These are phyloP conservation scores for Marcusenius ussheri DNA, from an alignment of 2,113 vertebrate species.

Conservation along the genomic window DNA sequence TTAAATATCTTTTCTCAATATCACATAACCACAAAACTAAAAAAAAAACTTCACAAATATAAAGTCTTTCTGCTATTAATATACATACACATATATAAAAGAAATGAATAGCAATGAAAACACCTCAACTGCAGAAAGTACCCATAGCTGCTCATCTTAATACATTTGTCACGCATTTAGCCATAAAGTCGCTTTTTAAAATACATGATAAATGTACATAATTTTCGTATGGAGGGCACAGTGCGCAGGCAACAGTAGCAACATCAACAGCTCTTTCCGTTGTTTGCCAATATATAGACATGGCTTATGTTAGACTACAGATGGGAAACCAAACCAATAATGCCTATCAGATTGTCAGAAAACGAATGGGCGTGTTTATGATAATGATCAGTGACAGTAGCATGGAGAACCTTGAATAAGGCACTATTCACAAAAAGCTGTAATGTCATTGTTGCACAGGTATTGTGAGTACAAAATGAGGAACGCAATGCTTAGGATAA, in stretches of 20 bases:
- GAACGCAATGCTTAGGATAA: not conserved
- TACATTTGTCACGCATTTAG: constrained; percentile 24
- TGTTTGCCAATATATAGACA: not conserved
- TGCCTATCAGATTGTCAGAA: not conserved
- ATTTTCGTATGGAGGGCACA: constrained; percentile 4
- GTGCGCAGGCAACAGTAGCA: constrained; percentile 15
- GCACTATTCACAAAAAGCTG: constrained; percentile 14
- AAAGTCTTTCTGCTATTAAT: constrained; percentile 29
- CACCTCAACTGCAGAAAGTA: constrained; percentile 24
- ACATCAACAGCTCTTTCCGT: constrained; percentile 8
- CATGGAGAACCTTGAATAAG: not conserved
- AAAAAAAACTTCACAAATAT: constrained; percentile 29
- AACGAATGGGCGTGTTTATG: not conserved
- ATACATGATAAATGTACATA: constrained; percentile 13
- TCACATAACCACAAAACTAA: constrained; percentile 13
- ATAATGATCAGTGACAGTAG: not conserved
- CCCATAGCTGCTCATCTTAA: constrained; percentile 50
- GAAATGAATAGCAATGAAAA: constrained; percentile 33
- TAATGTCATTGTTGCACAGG: not conserved
- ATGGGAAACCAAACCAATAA: not conserved
- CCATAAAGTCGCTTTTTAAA: constrained; percentile 10
- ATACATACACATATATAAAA: constrained; percentile 24
- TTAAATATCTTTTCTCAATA: constrained; percentile 33
- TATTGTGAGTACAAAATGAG: not conserved
- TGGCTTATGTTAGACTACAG: not conserved